These are phyloP conservation scores for Megaceryle maxima DNA, from an alignment of 2,113 vertebrate species.

Conservation along the genomic window DNA sequence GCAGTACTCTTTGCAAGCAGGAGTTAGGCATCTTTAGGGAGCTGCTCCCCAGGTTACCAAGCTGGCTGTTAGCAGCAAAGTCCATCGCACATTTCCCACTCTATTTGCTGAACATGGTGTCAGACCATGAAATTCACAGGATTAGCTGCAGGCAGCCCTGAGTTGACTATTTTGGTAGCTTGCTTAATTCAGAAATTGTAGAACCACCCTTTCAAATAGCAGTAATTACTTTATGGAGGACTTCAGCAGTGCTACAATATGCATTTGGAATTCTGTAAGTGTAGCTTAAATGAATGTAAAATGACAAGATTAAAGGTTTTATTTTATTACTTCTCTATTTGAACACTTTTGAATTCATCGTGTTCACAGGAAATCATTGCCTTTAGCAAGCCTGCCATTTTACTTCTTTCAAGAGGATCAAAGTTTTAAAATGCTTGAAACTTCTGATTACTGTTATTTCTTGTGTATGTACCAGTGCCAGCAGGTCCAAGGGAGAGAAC, in stretches of 20 bases:
- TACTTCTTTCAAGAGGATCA: conserved; percentile 63
- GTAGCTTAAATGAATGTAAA: conserved; percentile 53
- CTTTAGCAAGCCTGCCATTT: conserved; percentile 43
- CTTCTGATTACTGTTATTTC: conserved; percentile 62
- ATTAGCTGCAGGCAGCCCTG: not conserved
- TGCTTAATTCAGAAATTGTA: conserved; percentile 58
- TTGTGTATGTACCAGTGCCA: not conserved
- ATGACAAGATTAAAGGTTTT: conserved; percentile 64
- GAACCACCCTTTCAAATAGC: conserved; percentile 42
- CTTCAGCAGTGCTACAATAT: not conserved
- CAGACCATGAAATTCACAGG: not conserved
- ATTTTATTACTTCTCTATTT: conserved; percentile 63
- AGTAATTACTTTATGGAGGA: conserved; percentile 53
- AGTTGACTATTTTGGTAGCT: conserved; percentile 9
- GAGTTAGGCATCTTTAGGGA: not conserved
- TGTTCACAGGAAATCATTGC: conserved; percentile 34
- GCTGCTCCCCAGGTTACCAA: not conserved
- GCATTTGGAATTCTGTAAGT: conserved; percentile 53
- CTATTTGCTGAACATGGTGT: not conserved
- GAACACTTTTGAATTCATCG: conserved; percentile 33
- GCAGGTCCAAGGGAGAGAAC: not conserved
- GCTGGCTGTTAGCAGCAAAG: not conserved
- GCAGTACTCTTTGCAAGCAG: not conserved
- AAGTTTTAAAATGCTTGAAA: conserved; percentile 62
- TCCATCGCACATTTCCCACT: not conserved